Conservation (phyloP, 2,113 vertebrate species). For the Petaurus breviceps region DNA sequence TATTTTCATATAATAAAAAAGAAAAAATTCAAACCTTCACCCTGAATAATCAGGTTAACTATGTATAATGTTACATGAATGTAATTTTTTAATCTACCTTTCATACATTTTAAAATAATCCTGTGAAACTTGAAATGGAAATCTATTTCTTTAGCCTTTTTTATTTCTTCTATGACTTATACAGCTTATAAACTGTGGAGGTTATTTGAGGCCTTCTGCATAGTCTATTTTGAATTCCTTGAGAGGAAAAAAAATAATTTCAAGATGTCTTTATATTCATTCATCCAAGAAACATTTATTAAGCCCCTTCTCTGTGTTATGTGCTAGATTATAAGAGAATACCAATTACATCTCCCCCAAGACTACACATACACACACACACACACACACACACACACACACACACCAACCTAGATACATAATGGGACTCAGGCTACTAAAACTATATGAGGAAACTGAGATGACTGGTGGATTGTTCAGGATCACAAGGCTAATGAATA, state of each 20-base stretch:
- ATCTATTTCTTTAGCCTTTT: constrained; percentile 36
- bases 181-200: constrained; percentile 6
- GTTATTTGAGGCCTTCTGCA: constrained; percentile 35
- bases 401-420: background rate
- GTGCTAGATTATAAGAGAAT: background rate
- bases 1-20: constrained; percentile 57
- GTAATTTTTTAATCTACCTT: constrained; percentile 52
- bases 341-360: background rate
- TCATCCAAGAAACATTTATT: background rate
- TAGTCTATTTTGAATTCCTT: constrained; percentile 52
- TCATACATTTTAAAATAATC: constrained; percentile 64
- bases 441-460: background rate
- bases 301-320: background rate
- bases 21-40: constrained; percentile 33
- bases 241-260: constrained; percentile 24
- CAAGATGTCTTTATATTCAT: background rate
- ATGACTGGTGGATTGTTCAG: background rate
- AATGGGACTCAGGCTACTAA: background rate
- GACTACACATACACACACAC: background rate
- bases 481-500: background rate
- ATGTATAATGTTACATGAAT: constrained; percentile 54
- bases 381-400: background rate
- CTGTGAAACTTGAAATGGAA: constrained; percentile 51
- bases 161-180: constrained; percentile 23
- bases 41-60: constrained; percentile 31